Percentiles rank a stretch among this genome's conserved stretches.
These are phyloP conservation scores for Flexamia atlantica DNA, from an alignment of 2,888 invertebrate genomes.

Conservation along the genomic window DNA sequence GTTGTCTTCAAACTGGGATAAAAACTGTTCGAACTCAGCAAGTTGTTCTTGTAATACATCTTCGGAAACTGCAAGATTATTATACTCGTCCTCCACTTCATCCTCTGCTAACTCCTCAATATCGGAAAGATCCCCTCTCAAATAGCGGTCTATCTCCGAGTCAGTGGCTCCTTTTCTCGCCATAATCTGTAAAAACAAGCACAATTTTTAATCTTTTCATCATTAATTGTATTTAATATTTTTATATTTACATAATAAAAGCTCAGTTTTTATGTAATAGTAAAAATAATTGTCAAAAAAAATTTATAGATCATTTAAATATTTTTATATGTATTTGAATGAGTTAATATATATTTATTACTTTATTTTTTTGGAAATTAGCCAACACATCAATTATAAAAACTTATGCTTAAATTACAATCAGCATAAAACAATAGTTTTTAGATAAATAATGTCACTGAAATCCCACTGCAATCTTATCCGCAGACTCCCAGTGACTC, in stretches of 20 bases:
- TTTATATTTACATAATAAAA: neutral
- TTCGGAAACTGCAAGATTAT: neutral
- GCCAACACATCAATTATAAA: neutral
- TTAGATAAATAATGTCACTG: too few relatives aligned
- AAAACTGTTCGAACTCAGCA: neutral
- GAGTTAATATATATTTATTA: too few relatives aligned
- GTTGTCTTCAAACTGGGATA: neutral
- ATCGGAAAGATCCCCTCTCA: conserved; percentile 17
- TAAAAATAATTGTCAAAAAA: neutral
- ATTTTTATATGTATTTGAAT: neutral
- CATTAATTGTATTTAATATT: neutral
- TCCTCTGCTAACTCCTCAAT: neutral
- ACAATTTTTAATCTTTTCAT: neutral
- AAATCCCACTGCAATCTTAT: too few relatives aligned
- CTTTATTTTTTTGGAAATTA: neutral
- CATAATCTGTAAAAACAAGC: neutral
- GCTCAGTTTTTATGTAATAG: neutral
- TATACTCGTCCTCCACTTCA: neutral
- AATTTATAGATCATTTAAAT: neutral
- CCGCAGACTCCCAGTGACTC: too few relatives aligned
- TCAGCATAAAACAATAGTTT: too few relatives aligned
- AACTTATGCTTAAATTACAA: neutral
- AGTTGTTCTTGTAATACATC: neutral
- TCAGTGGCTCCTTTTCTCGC: neutral
- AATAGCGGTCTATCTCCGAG: neutral